Evolutionary conservation across 2,888 invertebrate genomes (phyloP).

Genomic region (Tiliacea aurago): DNA sequence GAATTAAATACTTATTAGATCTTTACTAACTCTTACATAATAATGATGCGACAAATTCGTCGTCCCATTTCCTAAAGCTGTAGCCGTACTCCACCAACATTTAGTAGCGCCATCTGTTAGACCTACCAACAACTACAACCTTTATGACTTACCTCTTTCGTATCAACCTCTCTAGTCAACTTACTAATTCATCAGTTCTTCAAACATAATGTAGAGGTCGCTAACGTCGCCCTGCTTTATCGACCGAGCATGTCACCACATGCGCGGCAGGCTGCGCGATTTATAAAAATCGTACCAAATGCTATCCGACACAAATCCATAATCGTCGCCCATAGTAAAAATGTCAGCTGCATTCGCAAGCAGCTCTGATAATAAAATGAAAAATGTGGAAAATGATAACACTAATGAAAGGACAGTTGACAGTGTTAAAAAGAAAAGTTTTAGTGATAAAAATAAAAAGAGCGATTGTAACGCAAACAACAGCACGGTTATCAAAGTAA

Average conservation of each 20-base stretch:
- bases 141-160: not conserved
- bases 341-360: constrained; percentile 82
- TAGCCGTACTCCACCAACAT: not conserved
- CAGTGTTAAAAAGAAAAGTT: constrained; percentile 75
- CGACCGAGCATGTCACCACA: constrained; percentile 78
- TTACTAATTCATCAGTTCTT: not conserved
- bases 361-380: constrained; percentile 74
- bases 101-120: constrained; percentile 55
- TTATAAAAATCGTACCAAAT: constrained; percentile 88
- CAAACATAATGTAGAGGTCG: constrained; percentile 37
- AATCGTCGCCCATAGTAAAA: constrained; percentile 84
- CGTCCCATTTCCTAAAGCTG: not conserved
- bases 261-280: constrained; percentile 89
- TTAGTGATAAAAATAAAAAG: constrained; percentile 80
- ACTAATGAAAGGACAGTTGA: constrained; percentile 67
- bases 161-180: not conserved
- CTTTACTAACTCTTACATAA: not conserved
- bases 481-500: constrained; percentile 85
- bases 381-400: constrained; percentile 69
- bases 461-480: constrained; percentile 68
- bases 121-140: not conserved
- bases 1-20: not conserved
- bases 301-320: constrained; percentile 87
- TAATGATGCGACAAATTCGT: not conserved
- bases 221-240: constrained; percentile 71